These are phyloP conservation scores for Calidris pugnax DNA, from an alignment of 2,113 vertebrate genomes.

Conservation along the genomic window DNA sequence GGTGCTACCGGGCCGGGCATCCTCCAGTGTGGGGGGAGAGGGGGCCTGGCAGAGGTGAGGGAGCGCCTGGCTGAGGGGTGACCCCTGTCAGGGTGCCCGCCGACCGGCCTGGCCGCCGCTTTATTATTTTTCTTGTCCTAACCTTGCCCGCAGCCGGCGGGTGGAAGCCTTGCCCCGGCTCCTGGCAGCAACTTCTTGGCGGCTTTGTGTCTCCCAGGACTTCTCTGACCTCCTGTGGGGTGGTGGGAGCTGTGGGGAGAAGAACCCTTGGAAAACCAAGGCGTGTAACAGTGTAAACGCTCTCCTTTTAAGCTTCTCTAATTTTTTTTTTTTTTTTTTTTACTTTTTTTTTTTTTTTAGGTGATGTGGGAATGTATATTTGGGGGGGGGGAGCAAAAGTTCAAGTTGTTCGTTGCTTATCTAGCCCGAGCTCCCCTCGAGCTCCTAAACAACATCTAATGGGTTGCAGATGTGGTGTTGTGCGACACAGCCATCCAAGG, in stretches of 20 bases:
- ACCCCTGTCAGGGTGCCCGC: background rate
- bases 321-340: background rate
- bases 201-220: background rate
- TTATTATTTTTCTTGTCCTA: background rate
- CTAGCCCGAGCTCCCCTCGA: background rate
- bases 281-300: background rate
- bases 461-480: background rate
- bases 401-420: background rate
- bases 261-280: background rate
- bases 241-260: no score
- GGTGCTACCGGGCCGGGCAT: no score
- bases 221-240: background rate
- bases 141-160: background rate
- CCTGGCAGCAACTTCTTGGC: background rate
- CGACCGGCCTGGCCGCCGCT: background rate
- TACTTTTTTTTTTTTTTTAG: background rate
- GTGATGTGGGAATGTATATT: no score
- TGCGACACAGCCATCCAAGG: background rate
- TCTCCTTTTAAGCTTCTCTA: fast-evolving
- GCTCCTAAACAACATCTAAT: background rate
- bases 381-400: background rate
- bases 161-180: background rate
- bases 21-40: background rate
- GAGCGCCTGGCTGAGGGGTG: background rate
- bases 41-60: background rate